phyloP scores from a whole-genome alignment of 2,888 invertebrate genomes.

The Xestobium rufovillosum region DNA sequence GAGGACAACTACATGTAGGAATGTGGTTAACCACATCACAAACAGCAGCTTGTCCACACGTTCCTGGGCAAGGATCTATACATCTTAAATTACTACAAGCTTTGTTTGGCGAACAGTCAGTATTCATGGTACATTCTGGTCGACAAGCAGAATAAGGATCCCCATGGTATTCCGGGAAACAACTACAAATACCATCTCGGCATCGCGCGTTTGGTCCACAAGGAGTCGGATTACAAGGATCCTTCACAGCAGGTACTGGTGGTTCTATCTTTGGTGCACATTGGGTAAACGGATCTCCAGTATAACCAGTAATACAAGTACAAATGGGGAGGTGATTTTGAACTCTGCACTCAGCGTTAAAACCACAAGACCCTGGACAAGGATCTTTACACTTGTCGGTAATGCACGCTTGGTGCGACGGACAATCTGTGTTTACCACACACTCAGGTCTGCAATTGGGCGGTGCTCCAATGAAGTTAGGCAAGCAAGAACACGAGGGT shows the following conservation, averaged over 20 bases:
- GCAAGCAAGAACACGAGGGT: slow-evolving; percentile 63
- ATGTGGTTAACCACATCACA: slow-evolving; percentile 78
- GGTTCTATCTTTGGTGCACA: slow-evolving; percentile 46
- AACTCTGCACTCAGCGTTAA: slow-evolving; percentile 61
- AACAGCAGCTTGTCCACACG: slow-evolving; percentile 70
- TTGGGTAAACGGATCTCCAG: slow-evolving; percentile 60
- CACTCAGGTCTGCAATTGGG: slow-evolving; percentile 72
- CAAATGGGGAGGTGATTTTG: slow-evolving; percentile 66
- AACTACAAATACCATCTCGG: slow-evolving; percentile 62
- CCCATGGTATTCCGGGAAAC: slow-evolving; percentile 63
- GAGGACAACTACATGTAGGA: slow-evolving; percentile 70
- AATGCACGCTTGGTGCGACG: slow-evolving; percentile 59
- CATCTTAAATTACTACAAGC: slow-evolving; percentile 74
- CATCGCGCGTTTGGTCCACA: slow-evolving; percentile 75
- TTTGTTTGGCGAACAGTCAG: slow-evolving; percentile 67
- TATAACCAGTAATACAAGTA: slow-evolving; percentile 50
- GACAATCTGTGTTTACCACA: slow-evolving; percentile 61
- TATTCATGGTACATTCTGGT: slow-evolving; percentile 73
- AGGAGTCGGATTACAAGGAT: slow-evolving; percentile 68
- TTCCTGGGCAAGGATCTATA: slow-evolving; percentile 68
- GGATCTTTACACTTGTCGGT: slow-evolving; percentile 66
- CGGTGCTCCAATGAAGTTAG: slow-evolving; percentile 63
- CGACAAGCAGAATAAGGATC: slow-evolving; percentile 67
- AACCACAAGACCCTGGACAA: slow-evolving; percentile 63
- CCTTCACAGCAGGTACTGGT: slow-evolving; percentile 29